Percentiles rank a stretch among this genome's conserved stretches.
These are phyloP conservation scores for Scartelaos histophorus DNA, from an alignment of 2,113 vertebrate genomes.

Conservation along the genomic window DNA sequence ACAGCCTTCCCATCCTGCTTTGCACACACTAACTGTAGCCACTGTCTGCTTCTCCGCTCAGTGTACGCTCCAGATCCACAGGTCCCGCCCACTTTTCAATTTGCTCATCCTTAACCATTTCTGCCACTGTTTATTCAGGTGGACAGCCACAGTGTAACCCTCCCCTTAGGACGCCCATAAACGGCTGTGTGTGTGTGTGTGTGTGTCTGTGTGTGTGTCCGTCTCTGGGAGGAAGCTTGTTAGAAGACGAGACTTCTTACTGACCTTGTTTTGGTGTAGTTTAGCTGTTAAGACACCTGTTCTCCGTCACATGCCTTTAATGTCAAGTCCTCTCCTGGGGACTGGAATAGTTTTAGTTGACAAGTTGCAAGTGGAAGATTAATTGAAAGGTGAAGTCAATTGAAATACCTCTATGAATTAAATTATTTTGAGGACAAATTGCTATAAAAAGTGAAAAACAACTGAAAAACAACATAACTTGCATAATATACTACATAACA, in stretches of 20 bases:
- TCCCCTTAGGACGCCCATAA: constrained; percentile 44
- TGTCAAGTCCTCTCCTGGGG: background rate
- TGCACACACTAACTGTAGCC: constrained; percentile 59
- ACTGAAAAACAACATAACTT: too few relatives aligned
- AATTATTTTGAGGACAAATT: too few relatives aligned
- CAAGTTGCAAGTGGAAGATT: background rate
- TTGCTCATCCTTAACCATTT: constrained; percentile 72
- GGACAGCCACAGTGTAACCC: constrained; percentile 61
- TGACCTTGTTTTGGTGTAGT: constrained; percentile 63
- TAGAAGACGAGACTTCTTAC: constrained; percentile 27
- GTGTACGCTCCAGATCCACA: constrained; percentile 46
- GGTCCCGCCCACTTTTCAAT: constrained; percentile 39
- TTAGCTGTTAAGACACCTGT: constrained; percentile 60
- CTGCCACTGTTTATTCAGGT: constrained; percentile 81
- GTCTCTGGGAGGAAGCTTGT: constrained; percentile 41
- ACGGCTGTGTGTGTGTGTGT: constrained; percentile 22
- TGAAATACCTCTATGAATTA: background rate
- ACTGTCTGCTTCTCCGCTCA: constrained; percentile 52
- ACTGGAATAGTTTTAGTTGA: background rate
- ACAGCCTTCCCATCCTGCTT: constrained; percentile 17
- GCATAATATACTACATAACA: too few relatives aligned
- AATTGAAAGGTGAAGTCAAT: background rate
- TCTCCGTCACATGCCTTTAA: constrained; percentile 3
- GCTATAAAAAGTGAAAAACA: too few relatives aligned
- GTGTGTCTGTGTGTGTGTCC: constrained; percentile 33